Base-by-base conservation (phyloP, 2,113 vertebrate species). In the Chrysochloris asiatica region DNA sequence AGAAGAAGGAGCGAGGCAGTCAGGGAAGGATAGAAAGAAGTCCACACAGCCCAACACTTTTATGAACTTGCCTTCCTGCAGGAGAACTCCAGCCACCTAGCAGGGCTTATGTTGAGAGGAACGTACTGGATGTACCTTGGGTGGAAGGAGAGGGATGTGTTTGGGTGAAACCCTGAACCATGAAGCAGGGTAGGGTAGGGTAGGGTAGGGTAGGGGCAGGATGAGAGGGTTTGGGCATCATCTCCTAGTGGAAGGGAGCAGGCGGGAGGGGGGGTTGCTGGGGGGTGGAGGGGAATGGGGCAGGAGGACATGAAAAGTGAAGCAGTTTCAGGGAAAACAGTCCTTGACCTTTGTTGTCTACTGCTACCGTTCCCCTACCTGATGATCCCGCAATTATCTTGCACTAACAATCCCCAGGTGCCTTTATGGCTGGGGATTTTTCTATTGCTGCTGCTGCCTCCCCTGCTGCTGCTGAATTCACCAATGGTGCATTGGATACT, bases 361-460 rank as follows among this genome's bases (percentile, higher is more conserved):
- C 1, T 28, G 86, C 75, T 17, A 26, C 33, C 47, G 43, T 30
- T 21, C 17, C 65, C 33, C 75, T 87, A 36, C 54, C 48, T 17
- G 75, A 6, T 5, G 90, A 4, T 45, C 63, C 28, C 4, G 0
- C 36, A 76, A 50, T 76, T 88, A 63, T 63, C 91, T 95, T 96
- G 94, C 92, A 92, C 92, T 94, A 90, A 71, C 19, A 24, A 33
- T 38, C 80, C 85, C 85, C 22, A 3, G 61, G 71, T 79, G 48
- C 86, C 85, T 81, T 61, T 22, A 22, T 21, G n/a, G 38, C 83
- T 73, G 80, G 88, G 86, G 52, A n/a, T n/a, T 78, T 48, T 77
- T 36, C 71, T 88, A 1, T 79, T 59, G 92, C 90, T 94, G 85
- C 90, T 94, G 92, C 48, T 72, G 73, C 67, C n/a, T 30, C 80